A percentile compares a stretch with the other conserved stretches of the same genome.
Conservation (phyloP, 2,797 vertebrate genomes). For the Pantherophis alleghaniensis region DNA sequence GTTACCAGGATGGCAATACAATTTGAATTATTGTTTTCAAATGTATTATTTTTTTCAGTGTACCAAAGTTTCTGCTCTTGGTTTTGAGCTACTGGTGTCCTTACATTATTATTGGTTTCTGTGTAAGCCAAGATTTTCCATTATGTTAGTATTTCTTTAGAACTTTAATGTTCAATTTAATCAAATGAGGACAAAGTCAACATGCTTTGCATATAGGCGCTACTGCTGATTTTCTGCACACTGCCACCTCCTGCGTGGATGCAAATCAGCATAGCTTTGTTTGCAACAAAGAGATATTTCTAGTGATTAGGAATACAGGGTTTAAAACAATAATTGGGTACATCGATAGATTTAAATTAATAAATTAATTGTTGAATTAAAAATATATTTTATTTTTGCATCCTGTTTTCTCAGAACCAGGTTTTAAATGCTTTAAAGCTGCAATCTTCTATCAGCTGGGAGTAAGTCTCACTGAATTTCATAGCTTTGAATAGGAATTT, state of each 20-base stretch:
- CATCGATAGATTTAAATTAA: too few species aligned
- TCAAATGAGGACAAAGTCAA: slow-evolving; percentile 13
- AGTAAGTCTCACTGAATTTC: neutral
- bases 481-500: neutral
- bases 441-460: neutral
- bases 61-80: neutral
- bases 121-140: neutral
- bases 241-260: slow-evolving; percentile 1
- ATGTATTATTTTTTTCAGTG: slow-evolving; percentile 34
- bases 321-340: neutral
- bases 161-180: neutral
- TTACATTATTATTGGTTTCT: slow-evolving; percentile 17
- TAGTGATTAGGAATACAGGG: neutral
- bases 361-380: neutral
- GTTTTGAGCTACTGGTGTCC: neutral
- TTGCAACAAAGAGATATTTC: slow-evolving; percentile 1
- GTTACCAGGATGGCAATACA: slow-evolving; percentile 40
- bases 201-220: neutral
- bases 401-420: neutral
- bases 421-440: neutral
- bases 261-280: slow-evolving; percentile 11
- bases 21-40: slow-evolving; percentile 36
- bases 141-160: slow-evolving; percentile 31
- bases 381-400: neutral
- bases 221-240: neutral